Evolutionary conservation across 37 sponge, comb jelly and placozoan genomes (phyloP).

Genomic region (Corticium candelabrum): DNA sequence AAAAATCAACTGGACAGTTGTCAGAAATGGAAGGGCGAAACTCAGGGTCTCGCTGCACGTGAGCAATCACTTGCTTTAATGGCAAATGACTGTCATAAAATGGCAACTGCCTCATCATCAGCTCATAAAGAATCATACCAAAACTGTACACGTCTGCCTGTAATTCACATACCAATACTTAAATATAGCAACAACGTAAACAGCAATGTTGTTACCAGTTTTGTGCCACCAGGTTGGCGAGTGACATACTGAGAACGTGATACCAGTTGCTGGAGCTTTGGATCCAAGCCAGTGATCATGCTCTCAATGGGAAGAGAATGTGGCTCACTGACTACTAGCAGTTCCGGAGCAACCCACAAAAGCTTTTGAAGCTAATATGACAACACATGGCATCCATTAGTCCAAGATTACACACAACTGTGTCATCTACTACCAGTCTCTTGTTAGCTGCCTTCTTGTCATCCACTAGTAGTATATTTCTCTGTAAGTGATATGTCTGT

Average conservation of each 20-base stretch:
- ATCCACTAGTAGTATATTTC: too few species aligned
- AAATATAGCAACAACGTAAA: background rate
- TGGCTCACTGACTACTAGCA: background rate
- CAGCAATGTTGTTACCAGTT: background rate
- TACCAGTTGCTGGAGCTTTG: background rate
- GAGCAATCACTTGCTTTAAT: background rate
- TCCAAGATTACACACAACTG: too few species aligned
- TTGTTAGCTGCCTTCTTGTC: too few species aligned
- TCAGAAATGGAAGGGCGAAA: background rate
- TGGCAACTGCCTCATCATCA: background rate
- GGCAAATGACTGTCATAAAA: background rate
- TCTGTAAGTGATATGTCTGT: too few species aligned
- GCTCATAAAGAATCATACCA: background rate
- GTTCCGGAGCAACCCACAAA: background rate
- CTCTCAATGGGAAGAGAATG: background rate
- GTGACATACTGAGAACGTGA: background rate
- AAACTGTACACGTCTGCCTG: background rate
- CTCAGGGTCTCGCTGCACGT: background rate
- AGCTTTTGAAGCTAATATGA: background rate
- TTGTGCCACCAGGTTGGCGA: background rate
- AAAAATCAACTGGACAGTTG: background rate
- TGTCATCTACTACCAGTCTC: too few species aligned
- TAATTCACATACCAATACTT: background rate
- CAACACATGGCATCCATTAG: background rate
- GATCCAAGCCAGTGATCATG: background rate